These are phyloP conservation scores for Sardinella longiceps DNA, from an alignment of 2,797 vertebrate species.

Conservation along the genomic window DNA sequence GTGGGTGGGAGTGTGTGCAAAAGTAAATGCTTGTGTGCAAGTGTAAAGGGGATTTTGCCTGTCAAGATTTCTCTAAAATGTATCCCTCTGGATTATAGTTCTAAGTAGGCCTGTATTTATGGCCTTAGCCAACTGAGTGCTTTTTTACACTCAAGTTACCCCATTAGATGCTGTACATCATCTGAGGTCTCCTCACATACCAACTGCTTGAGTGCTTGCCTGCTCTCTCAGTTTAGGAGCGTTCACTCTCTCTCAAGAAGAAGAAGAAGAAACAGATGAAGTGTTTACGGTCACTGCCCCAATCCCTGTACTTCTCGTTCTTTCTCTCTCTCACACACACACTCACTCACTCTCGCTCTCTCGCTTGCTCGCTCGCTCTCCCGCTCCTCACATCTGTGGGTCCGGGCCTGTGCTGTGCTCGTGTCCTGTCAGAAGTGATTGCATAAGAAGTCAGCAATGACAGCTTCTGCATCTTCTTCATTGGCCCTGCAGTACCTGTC, in stretches of 20 bases:
- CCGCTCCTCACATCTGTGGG: conserved; percentile 18
- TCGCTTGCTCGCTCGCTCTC: neutral
- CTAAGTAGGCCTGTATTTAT: neutral
- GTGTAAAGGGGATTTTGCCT: neutral
- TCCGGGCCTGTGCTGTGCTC: conserved; percentile 30
- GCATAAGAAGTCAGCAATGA: conserved; percentile 40
- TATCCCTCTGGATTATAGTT: neutral
- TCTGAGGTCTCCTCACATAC: neutral
- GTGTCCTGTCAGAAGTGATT: conserved; percentile 43
- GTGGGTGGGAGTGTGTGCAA: neutral
- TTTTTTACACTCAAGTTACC: neutral
- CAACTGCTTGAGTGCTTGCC: neutral
- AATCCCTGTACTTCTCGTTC: conserved; percentile 21
- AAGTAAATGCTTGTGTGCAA: neutral
- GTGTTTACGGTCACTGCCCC: conserved; percentile 34
- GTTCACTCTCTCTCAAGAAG: neutral
- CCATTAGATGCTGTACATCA: neutral
- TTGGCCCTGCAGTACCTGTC: conserved; percentile 42
- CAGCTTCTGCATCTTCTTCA: conserved; percentile 50
- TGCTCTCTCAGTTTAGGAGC: neutral
- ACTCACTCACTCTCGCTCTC: conserved; percentile 26
- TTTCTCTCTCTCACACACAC: neutral
- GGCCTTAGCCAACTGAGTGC: neutral
- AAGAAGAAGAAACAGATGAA: conserved; percentile 25
- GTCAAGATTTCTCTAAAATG: conserved; percentile 10